A percentile compares a stretch with the other conserved stretches of the same genome.
Evolutionary conservation across 2,113 vertebrate genomes (phyloP).

Genomic region (Dipodomys ordii): DNA sequence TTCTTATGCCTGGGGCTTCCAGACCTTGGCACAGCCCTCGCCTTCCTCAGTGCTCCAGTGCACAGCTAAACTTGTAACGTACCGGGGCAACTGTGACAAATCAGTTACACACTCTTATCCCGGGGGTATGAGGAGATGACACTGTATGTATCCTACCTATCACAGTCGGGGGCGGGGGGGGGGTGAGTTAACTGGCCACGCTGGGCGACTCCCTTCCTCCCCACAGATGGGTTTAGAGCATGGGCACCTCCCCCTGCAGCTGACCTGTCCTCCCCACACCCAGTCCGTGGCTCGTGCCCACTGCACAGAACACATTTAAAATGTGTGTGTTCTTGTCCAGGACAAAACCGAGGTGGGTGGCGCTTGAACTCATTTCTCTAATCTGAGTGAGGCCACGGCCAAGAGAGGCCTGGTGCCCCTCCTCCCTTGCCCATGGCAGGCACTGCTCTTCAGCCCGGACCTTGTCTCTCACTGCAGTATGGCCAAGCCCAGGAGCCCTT

Average conservation of each 20-base stretch:
- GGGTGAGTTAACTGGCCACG: accelerated
- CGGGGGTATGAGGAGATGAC: neutral
- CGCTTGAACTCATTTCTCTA: neutral
- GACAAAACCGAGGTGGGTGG: neutral
- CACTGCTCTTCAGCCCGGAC: neutral
- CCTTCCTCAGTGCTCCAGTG: neutral
- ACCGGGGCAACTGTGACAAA: neutral
- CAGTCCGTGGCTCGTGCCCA: neutral
- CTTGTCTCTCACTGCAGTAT: neutral
- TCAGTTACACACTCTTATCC: neutral
- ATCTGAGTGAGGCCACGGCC: neutral
- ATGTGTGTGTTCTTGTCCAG: neutral
- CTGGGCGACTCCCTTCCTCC: neutral
- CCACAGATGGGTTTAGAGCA: too few relatives aligned
- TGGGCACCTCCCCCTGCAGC: neutral
- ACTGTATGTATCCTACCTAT: neutral
- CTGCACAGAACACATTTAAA: neutral
- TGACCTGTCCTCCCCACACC: neutral
- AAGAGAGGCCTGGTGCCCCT: neutral
- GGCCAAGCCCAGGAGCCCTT: neutral
- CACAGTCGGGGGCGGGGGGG: neutral
- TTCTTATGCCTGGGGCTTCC: neutral
- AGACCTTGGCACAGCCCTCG: neutral
- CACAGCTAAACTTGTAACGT: neutral
- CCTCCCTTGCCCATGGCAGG: neutral